A percentile compares a stretch with the other conserved stretches of the same genome.
phyloP scores from a whole-genome alignment of 1,140 invertebrate species.

The Camponotus vicinus region DNA sequence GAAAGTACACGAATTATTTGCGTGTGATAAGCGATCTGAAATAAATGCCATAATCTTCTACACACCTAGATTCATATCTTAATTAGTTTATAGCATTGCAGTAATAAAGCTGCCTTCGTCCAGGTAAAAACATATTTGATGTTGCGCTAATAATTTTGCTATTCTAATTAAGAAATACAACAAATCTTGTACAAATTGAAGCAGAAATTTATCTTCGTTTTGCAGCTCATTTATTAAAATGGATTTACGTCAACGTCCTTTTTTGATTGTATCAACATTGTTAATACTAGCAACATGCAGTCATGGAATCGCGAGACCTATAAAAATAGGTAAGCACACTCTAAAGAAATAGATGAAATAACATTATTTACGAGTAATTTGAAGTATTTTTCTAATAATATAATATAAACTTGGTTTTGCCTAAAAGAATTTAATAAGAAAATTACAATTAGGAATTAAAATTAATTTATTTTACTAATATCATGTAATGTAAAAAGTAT shows the following conservation, averaged over 20 bases:
- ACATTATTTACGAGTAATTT: not conserved
- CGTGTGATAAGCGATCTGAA: not conserved
- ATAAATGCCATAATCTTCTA: not conserved
- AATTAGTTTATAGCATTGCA: conserved; percentile 7
- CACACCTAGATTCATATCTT: not conserved
- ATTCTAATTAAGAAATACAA: not conserved
- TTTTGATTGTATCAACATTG: not conserved
- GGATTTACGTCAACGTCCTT: not conserved
- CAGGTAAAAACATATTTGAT: not conserved
- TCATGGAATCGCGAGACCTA: not conserved
- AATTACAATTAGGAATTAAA: not conserved
- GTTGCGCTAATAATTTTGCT: not conserved
- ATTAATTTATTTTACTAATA: not conserved
- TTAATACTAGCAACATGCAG: not conserved
- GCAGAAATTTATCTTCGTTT: not conserved
- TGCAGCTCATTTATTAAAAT: conserved; percentile 1
- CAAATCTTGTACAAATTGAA: not conserved
- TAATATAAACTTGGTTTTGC: not conserved
- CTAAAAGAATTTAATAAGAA: not conserved
- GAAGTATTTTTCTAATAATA: too few species aligned
- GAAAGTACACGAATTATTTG: not conserved
- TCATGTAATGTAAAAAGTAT: not conserved
- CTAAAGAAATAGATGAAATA: not conserved
- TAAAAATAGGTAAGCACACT: conserved; percentile 36
- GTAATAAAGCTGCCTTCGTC: not conserved